Evolutionary conservation across 2,797 vertebrate species (phyloP).

Genomic region (Scleropages formosus): DNA sequence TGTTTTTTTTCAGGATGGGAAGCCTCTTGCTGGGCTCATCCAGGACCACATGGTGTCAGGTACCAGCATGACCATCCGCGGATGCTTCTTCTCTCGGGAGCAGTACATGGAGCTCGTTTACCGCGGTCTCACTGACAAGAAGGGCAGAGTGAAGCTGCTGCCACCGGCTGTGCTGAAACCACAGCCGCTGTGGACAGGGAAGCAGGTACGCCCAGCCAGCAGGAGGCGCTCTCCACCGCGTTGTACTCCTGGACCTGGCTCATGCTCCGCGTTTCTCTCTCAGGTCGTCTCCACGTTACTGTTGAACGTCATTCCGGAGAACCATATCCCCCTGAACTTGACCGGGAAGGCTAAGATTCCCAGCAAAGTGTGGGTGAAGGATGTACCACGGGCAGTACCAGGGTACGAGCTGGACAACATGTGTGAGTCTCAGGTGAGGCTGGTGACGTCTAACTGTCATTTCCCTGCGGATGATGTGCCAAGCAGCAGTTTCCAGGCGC

Average conservation of each 20-base stretch:
- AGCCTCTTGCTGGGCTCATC: conserved; percentile 90
- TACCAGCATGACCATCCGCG: conserved; percentile 85
- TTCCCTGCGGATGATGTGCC: not conserved
- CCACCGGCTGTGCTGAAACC: conserved; percentile 86
- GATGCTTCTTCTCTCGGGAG: conserved; percentile 84
- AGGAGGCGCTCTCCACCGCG: not conserved
- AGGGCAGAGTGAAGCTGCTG: conserved; percentile 75
- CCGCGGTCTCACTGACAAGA: conserved; percentile 87
- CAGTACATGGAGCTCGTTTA: conserved; percentile 91
- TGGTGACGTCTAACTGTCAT: not conserved
- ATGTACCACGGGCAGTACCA: conserved; percentile 53
- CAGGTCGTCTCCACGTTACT: conserved; percentile 92
- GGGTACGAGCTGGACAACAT: conserved; percentile 76
- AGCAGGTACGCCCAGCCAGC: conserved; percentile 72
- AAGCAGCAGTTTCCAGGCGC: too few species aligned
- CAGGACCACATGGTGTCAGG: conserved; percentile 98
- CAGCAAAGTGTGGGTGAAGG: conserved; percentile 84
- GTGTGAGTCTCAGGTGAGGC: conserved; percentile 90
- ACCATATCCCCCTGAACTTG: conserved; percentile 79
- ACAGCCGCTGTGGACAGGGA: conserved; percentile 85
- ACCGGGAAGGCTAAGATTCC: conserved; percentile 85
- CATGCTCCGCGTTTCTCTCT: conserved; percentile 11
- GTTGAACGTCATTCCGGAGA: conserved; percentile 86
- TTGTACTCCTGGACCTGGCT: not conserved
- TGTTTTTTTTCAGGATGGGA: conserved; percentile 79